Conservation (phyloP, 2,888 invertebrate genomes). For the Papilio demoleus region DNA sequence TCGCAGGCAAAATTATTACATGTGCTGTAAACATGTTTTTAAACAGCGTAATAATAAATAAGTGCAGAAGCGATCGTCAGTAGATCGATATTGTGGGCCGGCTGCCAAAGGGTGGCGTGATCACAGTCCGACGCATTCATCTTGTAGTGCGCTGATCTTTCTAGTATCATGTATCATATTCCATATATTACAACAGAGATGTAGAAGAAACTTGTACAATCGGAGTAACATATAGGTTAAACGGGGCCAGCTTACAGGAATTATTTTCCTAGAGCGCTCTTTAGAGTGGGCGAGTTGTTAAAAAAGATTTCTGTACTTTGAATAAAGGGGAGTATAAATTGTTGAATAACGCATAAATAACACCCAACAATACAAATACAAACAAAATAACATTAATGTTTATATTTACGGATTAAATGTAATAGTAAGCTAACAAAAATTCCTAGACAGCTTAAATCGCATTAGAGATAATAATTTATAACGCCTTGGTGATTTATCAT, state of each 20-base stretch:
- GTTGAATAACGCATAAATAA: too few relatives aligned
- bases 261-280: too few relatives aligned
- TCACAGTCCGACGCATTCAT: conserved; percentile 57
- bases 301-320: too few relatives aligned
- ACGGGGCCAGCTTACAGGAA: too few relatives aligned
- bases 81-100: conserved; percentile 64
- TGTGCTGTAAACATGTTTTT: conserved; percentile 18
- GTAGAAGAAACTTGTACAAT: background rate
- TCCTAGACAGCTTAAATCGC: background rate
- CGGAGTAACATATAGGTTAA: background rate
- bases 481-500: background rate
- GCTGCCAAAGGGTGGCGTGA: conserved; percentile 71
- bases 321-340: too few relatives aligned
- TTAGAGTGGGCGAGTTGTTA: too few relatives aligned
- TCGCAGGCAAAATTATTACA: too few relatives aligned
- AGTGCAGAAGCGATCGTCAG: conserved; percentile 56
- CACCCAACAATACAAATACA: background rate
- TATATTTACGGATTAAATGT: background rate
- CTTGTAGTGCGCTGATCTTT: conserved; percentile 26
- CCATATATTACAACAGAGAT: background rate
- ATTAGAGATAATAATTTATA: conserved; percentile 14
- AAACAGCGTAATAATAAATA: conserved; percentile 20
- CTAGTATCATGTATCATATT: background rate
- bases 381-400: background rate
- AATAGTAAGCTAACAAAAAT: background rate